A percentile compares a stretch with the other conserved stretches of the same genome.
Evolutionary conservation across 2,113 vertebrate species (phyloP).

Genomic region (Siniperca knerii): DNA sequence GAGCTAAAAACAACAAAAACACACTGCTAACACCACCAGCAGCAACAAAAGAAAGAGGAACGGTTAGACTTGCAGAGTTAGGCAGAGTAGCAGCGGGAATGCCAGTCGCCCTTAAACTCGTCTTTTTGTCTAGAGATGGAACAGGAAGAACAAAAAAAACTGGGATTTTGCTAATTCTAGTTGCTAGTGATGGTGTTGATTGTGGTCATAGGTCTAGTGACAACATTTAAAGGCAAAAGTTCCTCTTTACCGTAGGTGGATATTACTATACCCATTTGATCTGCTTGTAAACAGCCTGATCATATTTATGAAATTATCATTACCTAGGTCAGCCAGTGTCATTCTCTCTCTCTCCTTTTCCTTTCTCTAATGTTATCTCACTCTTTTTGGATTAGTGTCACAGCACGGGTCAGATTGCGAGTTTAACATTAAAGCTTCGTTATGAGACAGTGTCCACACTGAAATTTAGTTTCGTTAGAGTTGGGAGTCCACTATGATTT

Average conservation of each 20-base stretch:
- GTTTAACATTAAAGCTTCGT: conserved; percentile 26
- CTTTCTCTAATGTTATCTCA: background rate
- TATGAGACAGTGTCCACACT: background rate
- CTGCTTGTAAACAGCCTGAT: conserved; percentile 19
- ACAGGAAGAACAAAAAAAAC: background rate
- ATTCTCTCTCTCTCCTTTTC: background rate
- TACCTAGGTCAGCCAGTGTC: background rate
- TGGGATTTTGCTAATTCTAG: background rate
- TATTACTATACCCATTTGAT: conserved; percentile 15
- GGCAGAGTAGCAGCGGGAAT: background rate
- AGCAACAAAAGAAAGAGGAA: background rate
- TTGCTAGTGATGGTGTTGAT: background rate
- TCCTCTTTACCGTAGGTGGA: background rate
- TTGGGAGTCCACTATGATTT: background rate
- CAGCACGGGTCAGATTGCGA: conserved; percentile 1
- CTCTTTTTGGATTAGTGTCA: conserved; percentile 17
- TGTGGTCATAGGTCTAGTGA: background rate
- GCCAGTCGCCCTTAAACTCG: background rate
- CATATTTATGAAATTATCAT: conserved; percentile 35
- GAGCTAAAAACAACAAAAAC: background rate
- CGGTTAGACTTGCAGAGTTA: background rate
- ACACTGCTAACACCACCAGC: background rate
- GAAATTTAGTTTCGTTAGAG: background rate
- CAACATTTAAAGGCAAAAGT: conserved; percentile 42
- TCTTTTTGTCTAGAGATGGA: background rate